Base-by-base conservation (phyloP, 2,113 vertebrate species). In the Myotis yumanensis region DNA sequence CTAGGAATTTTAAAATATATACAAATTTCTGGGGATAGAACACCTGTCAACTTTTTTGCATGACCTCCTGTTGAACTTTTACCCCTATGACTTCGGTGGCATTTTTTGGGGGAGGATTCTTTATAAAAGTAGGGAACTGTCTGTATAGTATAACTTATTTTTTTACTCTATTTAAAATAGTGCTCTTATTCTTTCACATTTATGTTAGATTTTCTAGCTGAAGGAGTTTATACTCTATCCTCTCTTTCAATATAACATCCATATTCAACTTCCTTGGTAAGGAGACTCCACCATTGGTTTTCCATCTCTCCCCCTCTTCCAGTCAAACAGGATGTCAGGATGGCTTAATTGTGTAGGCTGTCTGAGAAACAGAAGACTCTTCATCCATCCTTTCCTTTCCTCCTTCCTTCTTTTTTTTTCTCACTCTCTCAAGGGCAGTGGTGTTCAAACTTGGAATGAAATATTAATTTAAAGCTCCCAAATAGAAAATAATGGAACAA, bases 381-480 rank as follows among this genome's bases (percentile, higher is more conserved):
- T 66, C 14, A 4, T 17, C 59, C 25, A 7, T 10, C 7, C 51
- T 37, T 46, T 57, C 37, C 30, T 86, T 51, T 35, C 8, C 16
- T 18, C 4, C 11, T 17, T 35, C 40, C 35, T 25, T 83, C 23
- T 15, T 6, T 20, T 5, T 12, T 18, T 35, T 4, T 52, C 10
- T 76, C 30, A 57, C 20, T 89, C 68, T 76, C 71, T 89, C 37
- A 69, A 62, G 62, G 28, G 46, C 76, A 87, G 66, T 86, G 20
- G 20, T 84, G 80, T 84, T 72, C 22, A 32, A 79, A 90, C 17
- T 83, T 95, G 54, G 86, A 51, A 37, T 79, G 62, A 87, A 95
- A 73, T 37, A 37, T 86, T 92, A 79, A 57, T 11, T 81, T 75
- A 88, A 88, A 95, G 40, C 40, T 23, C 23, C 3, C 6, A 40